Evolutionary conservation across 2,113 vertebrate genomes (phyloP), one percentile per base, ranked within the genome.

Genomic region (Lathamus discolor): DNA sequence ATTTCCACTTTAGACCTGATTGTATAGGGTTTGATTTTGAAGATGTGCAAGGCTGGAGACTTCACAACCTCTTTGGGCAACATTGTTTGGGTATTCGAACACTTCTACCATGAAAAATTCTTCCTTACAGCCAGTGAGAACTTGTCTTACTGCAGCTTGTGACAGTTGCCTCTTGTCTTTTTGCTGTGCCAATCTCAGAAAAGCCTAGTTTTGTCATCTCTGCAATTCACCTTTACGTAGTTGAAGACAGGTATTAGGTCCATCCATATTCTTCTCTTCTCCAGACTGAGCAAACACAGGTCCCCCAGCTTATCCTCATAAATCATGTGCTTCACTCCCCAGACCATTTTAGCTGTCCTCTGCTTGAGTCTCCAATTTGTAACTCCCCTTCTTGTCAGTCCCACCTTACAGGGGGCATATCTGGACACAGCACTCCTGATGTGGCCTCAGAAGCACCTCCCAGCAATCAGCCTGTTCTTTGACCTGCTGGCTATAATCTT

Each of bases 81-180:
- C 16, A 11, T 17, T 17, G 1, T 37, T 62, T 35, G 1, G 0
- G 17, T 0, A 0, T n/a, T 78, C 68, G 43, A 44, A 24, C 15
- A 48, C 44, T 78, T 69, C 24, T n/a, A 49, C 19, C 1, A 1
- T 17, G 18, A 73, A 85, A 68, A 82, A 17, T 39, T 64, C 7
- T 64, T 83, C n/a, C 37, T 78, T 52, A 33, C 1, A 68, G 9
- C 7, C 11, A n/a, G 12, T 17, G 66, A 64, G 48, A 66, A 75
- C 61, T 64, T 80, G 8, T 86, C 22, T 69, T 92, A 33, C 9
- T 80, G 49, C 18, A 70, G 48, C 15, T 48, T 19, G 10, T 43
- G 14, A n/a, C n/a, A 61, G n/a, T 39, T 75, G 55, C 11, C 20
- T 37, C 52, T 76, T 66, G 24, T 51, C 17, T 28, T 80, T 24